Percentiles rank a stretch among this genome's conserved stretches.
Evolutionary conservation across 1,140 invertebrate species (phyloP).

Genomic region (Cepaea nemoralis): DNA sequence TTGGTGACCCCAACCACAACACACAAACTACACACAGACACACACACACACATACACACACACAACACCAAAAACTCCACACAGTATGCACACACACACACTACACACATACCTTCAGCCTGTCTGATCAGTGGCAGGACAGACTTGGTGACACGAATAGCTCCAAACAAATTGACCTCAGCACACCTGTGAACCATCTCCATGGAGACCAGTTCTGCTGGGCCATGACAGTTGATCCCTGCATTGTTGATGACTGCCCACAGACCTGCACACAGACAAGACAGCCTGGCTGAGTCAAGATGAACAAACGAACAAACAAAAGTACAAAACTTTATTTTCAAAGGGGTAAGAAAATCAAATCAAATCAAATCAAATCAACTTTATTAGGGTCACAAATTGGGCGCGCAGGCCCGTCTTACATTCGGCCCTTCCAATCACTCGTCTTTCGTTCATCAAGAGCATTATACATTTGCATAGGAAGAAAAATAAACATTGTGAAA

Average conservation of each 20-base stretch:
- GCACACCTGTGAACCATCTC: conserved; percentile 69
- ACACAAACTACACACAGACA: background rate
- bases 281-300: background rate
- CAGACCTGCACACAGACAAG: conserved; percentile 46
- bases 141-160: conserved; percentile 81
- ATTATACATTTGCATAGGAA: no score
- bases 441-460: no score
- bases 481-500: no score
- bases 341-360: no score
- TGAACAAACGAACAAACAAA: no score
- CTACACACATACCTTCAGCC: conserved; percentile 72
- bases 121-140: conserved; percentile 82
- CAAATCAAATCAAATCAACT: no score
- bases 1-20: no score
- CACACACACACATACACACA: no score
- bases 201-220: conserved; percentile 87
- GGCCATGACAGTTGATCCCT: conserved; percentile 87
- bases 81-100: background rate
- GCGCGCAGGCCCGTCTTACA: no score
- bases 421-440: no score
- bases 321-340: no score
- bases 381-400: no score
- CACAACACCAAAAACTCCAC: background rate
- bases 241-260: conserved; percentile 74
- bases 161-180: conserved; percentile 87